A percentile compares a stretch with the other conserved stretches of the same genome.
Evolutionary conservation across 2,888 invertebrate species (phyloP).

Genomic region (Ypsolopha scabrella): DNA sequence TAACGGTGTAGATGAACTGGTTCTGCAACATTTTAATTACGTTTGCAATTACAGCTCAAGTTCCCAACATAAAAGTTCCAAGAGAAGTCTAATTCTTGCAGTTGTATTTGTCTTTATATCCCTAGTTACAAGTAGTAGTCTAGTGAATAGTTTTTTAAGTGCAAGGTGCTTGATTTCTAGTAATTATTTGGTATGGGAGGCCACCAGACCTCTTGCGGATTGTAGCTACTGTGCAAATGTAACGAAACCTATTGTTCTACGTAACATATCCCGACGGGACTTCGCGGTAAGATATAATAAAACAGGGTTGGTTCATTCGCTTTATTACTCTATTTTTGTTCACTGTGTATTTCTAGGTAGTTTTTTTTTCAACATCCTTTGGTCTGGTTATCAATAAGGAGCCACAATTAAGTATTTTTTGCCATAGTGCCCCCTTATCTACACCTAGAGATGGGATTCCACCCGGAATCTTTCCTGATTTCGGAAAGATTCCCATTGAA

Average conservation of each 20-base stretch:
- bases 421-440: too few relatives aligned
- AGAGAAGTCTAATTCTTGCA: constrained; percentile 24
- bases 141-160: constrained; percentile 52
- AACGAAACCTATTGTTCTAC: constrained; percentile 74
- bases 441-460: too few relatives aligned
- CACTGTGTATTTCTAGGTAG: too few relatives aligned
- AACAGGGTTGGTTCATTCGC: too few relatives aligned
- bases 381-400: too few relatives aligned
- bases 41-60: constrained; percentile 27
- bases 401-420: too few relatives aligned
- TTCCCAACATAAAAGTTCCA: constrained; percentile 18
- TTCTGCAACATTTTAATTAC: constrained; percentile 32
- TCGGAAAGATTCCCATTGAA: too few relatives aligned
- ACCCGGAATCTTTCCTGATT: too few relatives aligned
- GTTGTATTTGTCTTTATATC: constrained; percentile 25
- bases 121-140: constrained; percentile 27
- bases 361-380: too few relatives aligned
- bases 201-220: constrained; percentile 84
- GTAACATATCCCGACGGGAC: constrained; percentile 75
- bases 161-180: constrained; percentile 83
- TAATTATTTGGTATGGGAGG: constrained; percentile 90
- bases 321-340: too few relatives aligned
- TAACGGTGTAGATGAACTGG: constrained; percentile 27
- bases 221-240: constrained; percentile 83
- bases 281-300: constrained; percentile 64